These are phyloP conservation scores for Argyrosomus japonicus DNA, from an alignment of 2,113 vertebrate species.

Conservation along the genomic window DNA sequence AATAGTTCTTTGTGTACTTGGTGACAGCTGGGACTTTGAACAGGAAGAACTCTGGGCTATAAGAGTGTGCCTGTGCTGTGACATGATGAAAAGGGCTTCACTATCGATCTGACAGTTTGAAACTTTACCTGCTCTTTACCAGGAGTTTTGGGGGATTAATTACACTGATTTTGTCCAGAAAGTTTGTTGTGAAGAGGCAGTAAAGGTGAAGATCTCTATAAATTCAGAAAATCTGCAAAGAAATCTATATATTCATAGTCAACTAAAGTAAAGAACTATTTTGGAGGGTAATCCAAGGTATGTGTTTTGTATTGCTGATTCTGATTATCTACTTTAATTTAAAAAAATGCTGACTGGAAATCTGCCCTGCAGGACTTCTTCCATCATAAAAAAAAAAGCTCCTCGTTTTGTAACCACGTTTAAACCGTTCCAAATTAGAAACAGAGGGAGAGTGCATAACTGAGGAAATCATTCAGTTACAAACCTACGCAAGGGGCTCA, in stretches of 20 bases:
- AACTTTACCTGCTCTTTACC: constrained; percentile 67
- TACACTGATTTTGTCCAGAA: constrained; percentile 45
- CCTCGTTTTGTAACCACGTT: constrained; percentile 59
- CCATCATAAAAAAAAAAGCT: not conserved
- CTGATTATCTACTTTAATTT: constrained; percentile 29
- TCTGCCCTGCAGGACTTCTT: constrained; percentile 18
- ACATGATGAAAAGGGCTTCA: constrained; percentile 76
- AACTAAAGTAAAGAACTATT: not conserved
- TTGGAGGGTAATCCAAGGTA: not conserved
- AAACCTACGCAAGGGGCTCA: constrained; percentile 36
- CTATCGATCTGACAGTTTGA: constrained; percentile 64
- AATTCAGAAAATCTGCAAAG: too few species aligned
- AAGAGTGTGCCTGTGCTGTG: constrained; percentile 73
- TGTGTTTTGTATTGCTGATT: not conserved
- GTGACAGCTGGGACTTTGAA: constrained; percentile 84
- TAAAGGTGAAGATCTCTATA: not conserved
- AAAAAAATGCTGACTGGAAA: constrained; percentile 19
- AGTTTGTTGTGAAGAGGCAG: constrained; percentile 14
- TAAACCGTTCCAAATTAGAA: constrained; percentile 73
- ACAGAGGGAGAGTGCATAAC: constrained; percentile 63
- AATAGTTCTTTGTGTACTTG: constrained; percentile 87
- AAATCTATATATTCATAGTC: not conserved
- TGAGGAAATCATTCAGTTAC: constrained; percentile 47
- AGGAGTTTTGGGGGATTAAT: constrained; percentile 22
- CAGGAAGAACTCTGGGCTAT: constrained; percentile 82